These are phyloP conservation scores for Drosophila littoralis DNA, from an alignment of 1,140 invertebrate genomes.

Conservation along the genomic window DNA sequence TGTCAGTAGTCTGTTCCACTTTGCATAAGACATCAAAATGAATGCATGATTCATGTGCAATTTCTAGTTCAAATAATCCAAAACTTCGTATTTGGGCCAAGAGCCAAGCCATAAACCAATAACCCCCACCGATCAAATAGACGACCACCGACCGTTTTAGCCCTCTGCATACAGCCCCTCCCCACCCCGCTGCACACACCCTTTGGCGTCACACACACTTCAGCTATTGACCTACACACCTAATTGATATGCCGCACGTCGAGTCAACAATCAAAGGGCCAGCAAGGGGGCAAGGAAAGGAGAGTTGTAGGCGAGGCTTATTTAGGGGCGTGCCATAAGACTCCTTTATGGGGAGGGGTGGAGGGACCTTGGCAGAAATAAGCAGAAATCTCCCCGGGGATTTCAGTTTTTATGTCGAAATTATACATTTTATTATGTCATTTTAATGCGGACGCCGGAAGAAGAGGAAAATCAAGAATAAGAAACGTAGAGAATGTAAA, in stretches of 20 bases:
- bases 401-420: slow-evolving; percentile 72
- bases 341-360: neutral
- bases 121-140: slow-evolving; percentile 2
- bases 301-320: slow-evolving; percentile 1
- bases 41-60: slow-evolving; percentile 45
- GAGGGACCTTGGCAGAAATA: slow-evolving; percentile 3
- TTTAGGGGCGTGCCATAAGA: slow-evolving; percentile 5
- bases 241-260: slow-evolving; percentile 71
- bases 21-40: slow-evolving; percentile 22
- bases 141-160: too few relatives aligned
- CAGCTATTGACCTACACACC: slow-evolving; percentile 72
- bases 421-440: slow-evolving; percentile 80
- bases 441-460: slow-evolving; percentile 53
- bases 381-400: slow-evolving; percentile 61
- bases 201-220: slow-evolving; percentile 31
- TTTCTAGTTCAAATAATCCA: slow-evolving; percentile 39
- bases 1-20: slow-evolving; percentile 1
- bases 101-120: slow-evolving; percentile 12
- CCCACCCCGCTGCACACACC: neutral
- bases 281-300: neutral
- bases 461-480: neutral
- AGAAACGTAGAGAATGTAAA: slow-evolving; percentile 39
- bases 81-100: slow-evolving; percentile 8
- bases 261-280: slow-evolving; percentile 56
- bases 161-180: neutral